phyloP scores from a whole-genome alignment of 2,113 vertebrate genomes.

The Entelurus aequoreus region DNA sequence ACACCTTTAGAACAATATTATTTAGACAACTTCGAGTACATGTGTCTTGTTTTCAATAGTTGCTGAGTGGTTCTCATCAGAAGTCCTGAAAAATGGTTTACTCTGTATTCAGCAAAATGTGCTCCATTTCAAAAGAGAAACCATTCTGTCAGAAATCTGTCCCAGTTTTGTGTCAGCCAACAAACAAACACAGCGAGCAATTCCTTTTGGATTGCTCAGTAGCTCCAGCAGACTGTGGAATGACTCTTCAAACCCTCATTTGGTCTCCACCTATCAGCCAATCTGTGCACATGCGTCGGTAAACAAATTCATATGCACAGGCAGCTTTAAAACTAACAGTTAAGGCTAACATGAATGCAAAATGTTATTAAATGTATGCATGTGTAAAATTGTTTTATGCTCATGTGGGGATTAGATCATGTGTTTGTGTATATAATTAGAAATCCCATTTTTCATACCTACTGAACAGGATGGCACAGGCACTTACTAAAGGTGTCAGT shows the following conservation, averaged over 20 bases:
- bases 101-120: neutral
- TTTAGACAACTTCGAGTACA: no score
- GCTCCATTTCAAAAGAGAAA: neutral
- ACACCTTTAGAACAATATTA: no score
- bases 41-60: no score
- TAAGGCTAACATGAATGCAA: no score
- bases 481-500: no score
- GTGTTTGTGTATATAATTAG: no score
- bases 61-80: no score
- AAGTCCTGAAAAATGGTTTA: neutral
- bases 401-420: no score
- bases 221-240: constrained; percentile 1
- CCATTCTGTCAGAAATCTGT: constrained; percentile 5
- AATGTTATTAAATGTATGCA: no score
- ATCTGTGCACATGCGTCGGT: constrained; percentile 5
- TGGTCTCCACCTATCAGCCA: constrained; percentile 7
- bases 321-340: neutral
- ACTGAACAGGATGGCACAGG: no score
- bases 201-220: neutral
- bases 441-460: no score
- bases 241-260: neutral
- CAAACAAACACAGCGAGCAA: neutral
- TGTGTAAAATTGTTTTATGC: no score
- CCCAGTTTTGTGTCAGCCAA: constrained; percentile 4
- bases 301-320: constrained; percentile 5